Conservation (phyloP, 1,140 invertebrate genomes). For the Paracyclopina nana region DNA sequence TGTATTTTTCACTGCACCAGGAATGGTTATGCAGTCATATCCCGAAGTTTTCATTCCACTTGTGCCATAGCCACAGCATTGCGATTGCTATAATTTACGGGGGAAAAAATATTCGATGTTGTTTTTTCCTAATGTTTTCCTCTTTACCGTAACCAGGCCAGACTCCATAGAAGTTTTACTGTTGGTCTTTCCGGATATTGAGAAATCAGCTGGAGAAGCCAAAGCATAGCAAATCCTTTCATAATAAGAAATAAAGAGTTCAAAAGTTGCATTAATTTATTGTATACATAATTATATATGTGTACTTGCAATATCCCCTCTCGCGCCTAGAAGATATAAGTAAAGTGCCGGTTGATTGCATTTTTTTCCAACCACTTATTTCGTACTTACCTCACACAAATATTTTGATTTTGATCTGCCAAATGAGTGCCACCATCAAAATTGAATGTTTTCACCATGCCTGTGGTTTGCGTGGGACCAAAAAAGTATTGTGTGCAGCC, state of each 20-base stretch:
- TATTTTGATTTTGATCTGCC: slow-evolving; percentile 10
- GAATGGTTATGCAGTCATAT: not conserved
- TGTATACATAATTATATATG: no score
- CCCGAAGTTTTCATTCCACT: not conserved
- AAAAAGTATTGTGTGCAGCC: slow-evolving; percentile 11
- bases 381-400: slow-evolving; percentile 6
- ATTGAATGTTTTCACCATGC: slow-evolving; percentile 1
- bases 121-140: no score
- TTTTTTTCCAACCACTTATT: not conserved
- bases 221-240: no score
- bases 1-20: not conserved
- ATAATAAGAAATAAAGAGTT: no score
- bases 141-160: no score
- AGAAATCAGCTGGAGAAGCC: no score
- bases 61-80: not conserved
- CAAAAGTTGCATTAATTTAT: no score
- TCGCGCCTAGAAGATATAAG: no score
- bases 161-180: no score
- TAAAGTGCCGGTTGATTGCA: not conserved
- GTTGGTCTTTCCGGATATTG: no score
- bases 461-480: slow-evolving; percentile 1
- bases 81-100: not conserved
- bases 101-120: no score
- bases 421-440: slow-evolving; percentile 2
- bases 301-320: no score